Evolutionary conservation across 2,797 vertebrate genomes (phyloP).

Genomic region (Serranus cabrilla): DNA sequence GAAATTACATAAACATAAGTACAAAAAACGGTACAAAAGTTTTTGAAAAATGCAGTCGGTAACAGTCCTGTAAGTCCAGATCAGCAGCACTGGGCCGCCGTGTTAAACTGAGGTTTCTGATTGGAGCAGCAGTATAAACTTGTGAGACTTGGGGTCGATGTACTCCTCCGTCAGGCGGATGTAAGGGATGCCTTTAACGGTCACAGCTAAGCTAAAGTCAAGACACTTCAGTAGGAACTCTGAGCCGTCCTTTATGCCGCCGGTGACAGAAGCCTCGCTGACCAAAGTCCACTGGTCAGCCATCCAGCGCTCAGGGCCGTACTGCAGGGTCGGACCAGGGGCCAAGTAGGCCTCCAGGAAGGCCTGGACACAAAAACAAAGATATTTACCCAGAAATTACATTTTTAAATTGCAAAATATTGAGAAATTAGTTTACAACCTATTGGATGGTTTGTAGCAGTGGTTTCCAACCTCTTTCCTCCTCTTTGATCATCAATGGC

Average conservation of each 20-base stretch:
- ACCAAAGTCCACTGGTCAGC: conserved; percentile 95
- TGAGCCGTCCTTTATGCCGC: conserved; percentile 88
- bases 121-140: conserved; percentile 94
- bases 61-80: conserved; percentile 76
- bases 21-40: conserved; percentile 78
- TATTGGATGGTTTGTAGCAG: not conserved
- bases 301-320: conserved; percentile 93
- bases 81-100: conserved; percentile 34
- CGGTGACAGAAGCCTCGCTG: conserved; percentile 95
- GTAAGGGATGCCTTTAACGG: conserved; percentile 93
- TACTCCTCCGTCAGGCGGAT: conserved; percentile 94
- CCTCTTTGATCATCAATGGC: too few species aligned
- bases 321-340: conserved; percentile 94
- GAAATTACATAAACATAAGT: conserved; percentile 64
- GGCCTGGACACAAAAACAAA: conserved; percentile 84
- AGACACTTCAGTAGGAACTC: conserved; percentile 94
- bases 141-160: conserved; percentile 96
- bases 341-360: conserved; percentile 96
- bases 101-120: conserved; percentile 95
- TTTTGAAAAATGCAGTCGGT: conserved; percentile 49
- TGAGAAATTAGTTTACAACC: not conserved
- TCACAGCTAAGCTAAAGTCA: conserved; percentile 95
- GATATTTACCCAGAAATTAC: not conserved
- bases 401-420: not conserved
- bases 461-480: too few species aligned